phyloP scores from a whole-genome alignment of 2,113 vertebrate species.

The Sylvia atricapilla region DNA sequence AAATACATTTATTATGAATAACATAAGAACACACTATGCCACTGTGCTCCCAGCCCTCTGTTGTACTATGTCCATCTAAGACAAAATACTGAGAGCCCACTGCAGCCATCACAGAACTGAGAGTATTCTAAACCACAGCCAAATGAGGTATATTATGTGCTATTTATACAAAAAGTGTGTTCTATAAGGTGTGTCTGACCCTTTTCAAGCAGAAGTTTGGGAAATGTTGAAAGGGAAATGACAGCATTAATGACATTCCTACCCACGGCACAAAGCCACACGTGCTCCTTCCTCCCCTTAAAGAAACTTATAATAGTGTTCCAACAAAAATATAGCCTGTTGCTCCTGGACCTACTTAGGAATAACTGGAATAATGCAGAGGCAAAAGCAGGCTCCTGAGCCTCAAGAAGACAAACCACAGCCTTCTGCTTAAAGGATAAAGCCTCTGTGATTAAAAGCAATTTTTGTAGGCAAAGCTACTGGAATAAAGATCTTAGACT shows the following conservation, averaged over 20 bases:
- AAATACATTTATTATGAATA: neutral
- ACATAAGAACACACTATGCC: neutral
- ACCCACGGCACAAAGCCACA: neutral
- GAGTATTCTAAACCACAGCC: neutral
- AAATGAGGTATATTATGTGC: neutral
- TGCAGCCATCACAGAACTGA: neutral
- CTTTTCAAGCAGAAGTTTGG: neutral
- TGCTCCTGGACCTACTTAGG: neutral
- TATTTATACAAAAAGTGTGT: neutral
- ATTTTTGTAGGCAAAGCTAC: neutral
- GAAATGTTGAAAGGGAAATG: neutral
- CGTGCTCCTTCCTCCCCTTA: neutral
- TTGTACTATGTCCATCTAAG: fast-evolving
- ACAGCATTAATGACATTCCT: neutral
- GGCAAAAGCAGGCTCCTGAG: neutral
- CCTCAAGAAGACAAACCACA: neutral
- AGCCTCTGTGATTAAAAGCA: neutral
- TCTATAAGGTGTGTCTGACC: neutral
- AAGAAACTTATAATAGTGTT: neutral
- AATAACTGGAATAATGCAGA: neutral
- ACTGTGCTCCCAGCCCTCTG: neutral
- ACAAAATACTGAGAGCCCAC: neutral
- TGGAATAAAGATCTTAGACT: constrained; percentile 39
- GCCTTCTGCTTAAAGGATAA: neutral
- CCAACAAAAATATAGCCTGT: neutral